Conservation (phyloP, 1,140 invertebrate genomes). For the Conus ventricosus region DNA sequence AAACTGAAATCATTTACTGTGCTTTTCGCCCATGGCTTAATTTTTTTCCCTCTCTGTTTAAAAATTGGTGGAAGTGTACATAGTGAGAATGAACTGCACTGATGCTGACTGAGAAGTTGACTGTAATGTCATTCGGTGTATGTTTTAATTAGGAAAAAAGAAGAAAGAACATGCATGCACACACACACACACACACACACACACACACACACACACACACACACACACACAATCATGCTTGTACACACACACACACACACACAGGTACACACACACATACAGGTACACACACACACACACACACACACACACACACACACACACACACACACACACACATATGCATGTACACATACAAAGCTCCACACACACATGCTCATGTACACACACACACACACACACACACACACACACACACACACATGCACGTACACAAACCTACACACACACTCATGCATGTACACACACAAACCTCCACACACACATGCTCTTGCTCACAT, state of each 20-base stretch:
- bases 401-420: not conserved
- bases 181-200: not conserved
- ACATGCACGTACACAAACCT: not conserved
- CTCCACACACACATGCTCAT: not conserved
- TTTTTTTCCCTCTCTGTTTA: not conserved
- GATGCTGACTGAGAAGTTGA: too few species aligned
- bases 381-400: not conserved
- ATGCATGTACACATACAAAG: not conserved
- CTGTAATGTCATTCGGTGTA: not conserved
- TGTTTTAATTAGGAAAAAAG: not conserved
- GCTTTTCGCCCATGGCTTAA: too few species aligned
- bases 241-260: not conserved
- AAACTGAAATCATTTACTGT: too few species aligned
- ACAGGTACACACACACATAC: not conserved
- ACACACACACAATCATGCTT: not conserved
- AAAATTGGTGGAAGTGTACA: not conserved
- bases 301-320: not conserved
- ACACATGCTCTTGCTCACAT: too few species aligned
- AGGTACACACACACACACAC: not conserved
- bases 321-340: not conserved
- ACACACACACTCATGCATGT: too few species aligned
- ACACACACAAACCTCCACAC: too few species aligned
- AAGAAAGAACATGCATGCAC: not conserved
- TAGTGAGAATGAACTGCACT: too few species aligned
- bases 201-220: conserved; percentile 6